A percentile compares a stretch with the other conserved stretches of the same genome.
phyloP scores from a whole-genome alignment of 2,113 vertebrate species.

The Amazona vittata region DNA sequence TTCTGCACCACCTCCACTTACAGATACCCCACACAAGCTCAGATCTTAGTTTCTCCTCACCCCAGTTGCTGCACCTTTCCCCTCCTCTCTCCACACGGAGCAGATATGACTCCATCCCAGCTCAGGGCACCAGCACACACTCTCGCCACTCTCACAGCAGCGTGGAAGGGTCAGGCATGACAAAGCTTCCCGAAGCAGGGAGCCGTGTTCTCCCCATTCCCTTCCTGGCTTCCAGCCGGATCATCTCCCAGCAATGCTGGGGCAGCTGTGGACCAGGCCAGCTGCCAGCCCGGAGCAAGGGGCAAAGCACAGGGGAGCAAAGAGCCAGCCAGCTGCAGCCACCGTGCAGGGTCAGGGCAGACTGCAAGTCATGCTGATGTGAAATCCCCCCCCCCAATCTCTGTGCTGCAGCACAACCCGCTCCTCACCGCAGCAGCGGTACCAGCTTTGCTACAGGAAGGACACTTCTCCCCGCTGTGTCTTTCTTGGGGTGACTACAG shows the following conservation, averaged over 20 bases:
- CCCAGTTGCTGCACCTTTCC: accelerated
- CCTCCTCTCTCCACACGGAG: accelerated
- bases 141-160: not conserved
- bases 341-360: not conserved
- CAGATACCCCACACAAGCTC: not conserved
- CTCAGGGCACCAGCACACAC: not conserved
- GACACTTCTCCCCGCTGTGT: not conserved
- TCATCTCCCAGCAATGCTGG: not conserved
- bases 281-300: not conserved
- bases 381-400: not conserved
- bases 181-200: not conserved
- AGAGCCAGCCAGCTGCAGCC: not conserved
- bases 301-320: accelerated
- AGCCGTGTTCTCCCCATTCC: not conserved
- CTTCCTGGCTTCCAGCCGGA: not conserved
- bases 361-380: constrained; percentile 57
- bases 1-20: no score
- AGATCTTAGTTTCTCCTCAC: not conserved
- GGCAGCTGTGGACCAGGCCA: not conserved
- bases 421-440: not conserved
- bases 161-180: not conserved
- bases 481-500: not conserved
- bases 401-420: not conserved
- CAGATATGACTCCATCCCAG: not conserved
- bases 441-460: accelerated